Conservation (phyloP, 2,888 invertebrate species). For the Leucophora obtusa region DNA sequence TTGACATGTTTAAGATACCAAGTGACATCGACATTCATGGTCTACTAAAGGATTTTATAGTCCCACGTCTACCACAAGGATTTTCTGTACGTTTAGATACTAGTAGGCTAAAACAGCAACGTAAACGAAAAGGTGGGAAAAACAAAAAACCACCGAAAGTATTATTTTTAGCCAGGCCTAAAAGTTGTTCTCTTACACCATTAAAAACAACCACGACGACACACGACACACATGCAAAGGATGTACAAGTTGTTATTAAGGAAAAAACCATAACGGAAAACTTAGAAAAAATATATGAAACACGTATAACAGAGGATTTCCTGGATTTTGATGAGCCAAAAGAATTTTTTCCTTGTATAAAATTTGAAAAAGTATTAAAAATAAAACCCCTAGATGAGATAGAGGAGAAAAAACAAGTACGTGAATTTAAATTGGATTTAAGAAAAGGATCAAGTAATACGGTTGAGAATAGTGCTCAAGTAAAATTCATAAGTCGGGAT, state of each 20-base stretch:
- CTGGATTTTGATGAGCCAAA: conserved; percentile 74
- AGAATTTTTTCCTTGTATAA: conserved; percentile 72
- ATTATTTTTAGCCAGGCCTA: conserved; percentile 53
- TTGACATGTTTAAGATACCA: conserved; percentile 76
- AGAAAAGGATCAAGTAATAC: conserved; percentile 17
- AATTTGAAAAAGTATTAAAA: conserved; percentile 73
- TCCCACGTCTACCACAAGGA: conserved; percentile 77
- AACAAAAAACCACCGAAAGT: conserved; percentile 43
- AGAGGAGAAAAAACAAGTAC: not conserved
- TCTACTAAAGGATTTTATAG: conserved; percentile 75
- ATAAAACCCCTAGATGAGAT: conserved; percentile 65
- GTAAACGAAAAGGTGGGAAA: conserved; percentile 30
- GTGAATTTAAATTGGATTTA: conserved; percentile 2
- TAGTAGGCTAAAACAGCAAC: conserved; percentile 12
- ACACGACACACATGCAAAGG: not conserved
- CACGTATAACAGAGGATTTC: conserved; percentile 71
- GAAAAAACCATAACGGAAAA: conserved; percentile 28
- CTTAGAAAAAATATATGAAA: conserved; percentile 32
- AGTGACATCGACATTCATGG: conserved; percentile 74
- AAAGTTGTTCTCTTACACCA: conserved; percentile 18
- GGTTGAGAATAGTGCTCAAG: conserved; percentile 5
- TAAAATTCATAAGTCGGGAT: conserved; percentile 33
- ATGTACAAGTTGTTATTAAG: conserved; percentile 8
- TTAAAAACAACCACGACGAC: not conserved
- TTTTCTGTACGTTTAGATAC: conserved; percentile 73